Base-by-base conservation (phyloP, 2,113 vertebrate genomes). In the Hemiprocne comata region DNA sequence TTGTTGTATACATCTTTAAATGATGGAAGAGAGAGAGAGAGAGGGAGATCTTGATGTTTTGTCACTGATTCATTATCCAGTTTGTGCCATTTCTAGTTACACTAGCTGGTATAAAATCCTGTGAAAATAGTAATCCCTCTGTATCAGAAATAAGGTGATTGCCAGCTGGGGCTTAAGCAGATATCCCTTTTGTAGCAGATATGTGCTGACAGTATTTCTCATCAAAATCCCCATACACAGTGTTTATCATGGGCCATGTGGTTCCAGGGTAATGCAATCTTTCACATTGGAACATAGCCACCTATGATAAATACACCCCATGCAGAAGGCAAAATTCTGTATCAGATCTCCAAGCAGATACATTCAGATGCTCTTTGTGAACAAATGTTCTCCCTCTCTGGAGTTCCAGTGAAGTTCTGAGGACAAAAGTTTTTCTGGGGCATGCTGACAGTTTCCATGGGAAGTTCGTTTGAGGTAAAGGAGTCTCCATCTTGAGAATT, bases 61-160 rank as follows among this genome's bases (percentile, higher is more conserved):
- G 40, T 61, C 8, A 26, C 8, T 67, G 64, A 53, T 81, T 82
- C 84, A 29, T 90, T 69, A 23, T 65, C 58, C 50, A 75, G 15
- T 82, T 91, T 90, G 17, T 82, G 54, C 40, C 44, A 72, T 92
- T 92, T 89, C 57, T 87, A 6, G 1, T 82, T 86, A 50, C 21
- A 51, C 11, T 73, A 58, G 9, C 54, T 85, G n/a, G 44, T 76
- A 51, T 26, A 85, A 94, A 94, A 97, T 88, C 72, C 83, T 81
- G 55, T 67, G 76, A 81, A 55, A 90, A 36, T 93, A 95, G 89
- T 94, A 93, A 96, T 95, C 82, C 60, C 46, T 83, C 60, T 92
- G 34, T 94, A 84, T 93, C 36, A 65, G 72, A 95, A 51, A 75
- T 95, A 93, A 96, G 92, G 82, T 96, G 82, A 95, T 96, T 96